Conservation (phyloP, 1,140 invertebrate genomes). For the Polypedilum vanderplanki region DNA sequence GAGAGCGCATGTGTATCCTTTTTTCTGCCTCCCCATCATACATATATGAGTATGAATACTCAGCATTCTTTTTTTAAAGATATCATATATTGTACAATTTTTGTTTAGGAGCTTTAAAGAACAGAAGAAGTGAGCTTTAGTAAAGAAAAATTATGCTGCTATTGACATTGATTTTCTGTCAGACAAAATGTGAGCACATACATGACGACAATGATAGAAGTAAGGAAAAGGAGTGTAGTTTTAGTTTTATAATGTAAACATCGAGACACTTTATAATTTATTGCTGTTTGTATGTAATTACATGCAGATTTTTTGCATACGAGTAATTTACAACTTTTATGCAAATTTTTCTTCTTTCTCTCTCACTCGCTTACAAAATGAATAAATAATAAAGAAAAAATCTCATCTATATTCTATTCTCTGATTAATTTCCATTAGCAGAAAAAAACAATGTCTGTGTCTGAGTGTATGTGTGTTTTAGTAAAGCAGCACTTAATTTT, state of each 20-base stretch:
- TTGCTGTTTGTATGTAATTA: slow-evolving; percentile 23
- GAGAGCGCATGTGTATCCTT: slow-evolving; percentile 4
- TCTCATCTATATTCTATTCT: background rate
- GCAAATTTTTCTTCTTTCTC: background rate
- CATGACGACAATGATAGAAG: slow-evolving; percentile 17
- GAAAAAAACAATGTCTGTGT: background rate
- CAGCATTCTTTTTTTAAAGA: background rate
- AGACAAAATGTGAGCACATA: background rate
- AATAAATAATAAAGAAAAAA: slow-evolving; percentile 15
- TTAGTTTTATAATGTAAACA: slow-evolving; percentile 7
- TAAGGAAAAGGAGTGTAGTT: background rate
- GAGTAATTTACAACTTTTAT: slow-evolving; percentile 16
- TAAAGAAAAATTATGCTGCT: slow-evolving; percentile 8
- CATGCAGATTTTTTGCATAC: slow-evolving; percentile 16
- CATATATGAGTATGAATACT: background rate
- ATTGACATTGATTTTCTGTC: slow-evolving; percentile 28
- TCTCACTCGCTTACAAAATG: background rate
- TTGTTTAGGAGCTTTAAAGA: background rate
- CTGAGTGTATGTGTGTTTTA: no score
- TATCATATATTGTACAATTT: background rate
- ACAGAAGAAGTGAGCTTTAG: background rate
- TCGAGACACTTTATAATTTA: slow-evolving; percentile 21
- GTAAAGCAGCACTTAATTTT: no score
- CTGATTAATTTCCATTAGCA: slow-evolving; percentile 25
- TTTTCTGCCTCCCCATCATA: background rate